Evolutionary conservation across 2,888 invertebrate genomes (phyloP), one percentile per base, ranked within the genome.

Genomic region (Thyatira batis): DNA sequence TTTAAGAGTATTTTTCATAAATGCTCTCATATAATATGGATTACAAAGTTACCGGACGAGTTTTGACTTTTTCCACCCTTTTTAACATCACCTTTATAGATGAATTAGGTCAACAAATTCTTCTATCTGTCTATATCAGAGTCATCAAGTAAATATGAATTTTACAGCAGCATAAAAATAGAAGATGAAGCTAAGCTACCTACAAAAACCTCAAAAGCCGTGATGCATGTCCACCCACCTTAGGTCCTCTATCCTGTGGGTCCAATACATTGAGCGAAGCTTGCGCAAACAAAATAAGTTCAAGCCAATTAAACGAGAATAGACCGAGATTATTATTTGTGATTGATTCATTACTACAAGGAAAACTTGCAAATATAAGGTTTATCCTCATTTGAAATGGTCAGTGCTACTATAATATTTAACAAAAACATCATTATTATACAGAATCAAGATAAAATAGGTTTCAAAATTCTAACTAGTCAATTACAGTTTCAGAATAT

Each of bases 201-300:
- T 4, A 23, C 17, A 8, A 17, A 17, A 17, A 13, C 17, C 39
- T 17, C 3, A 17, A 49, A 82, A 84, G 83, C 85, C 58, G 64
- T 75, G 70, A 63, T 57, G 78, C 79, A 20, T 55, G 54, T 69
- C 49, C 55, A 90, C 91, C 88, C 76, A 91, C 91, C 91, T 91
- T 74, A 58, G 69, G 61, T 82, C 81, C 72, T 76, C 77, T 78
- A 56, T 89, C 89, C 92, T 92, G 91, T 85, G 85, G 85, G 81
- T 84, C 91, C 91, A 83, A 88, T 76, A 82, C 61, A 85, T 76
- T 84, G 87, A 86, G 78, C 80, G 91, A 91, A 91, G 92, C 92
- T 91, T 92, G 92, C 91, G 90, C 92, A 92, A 91, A 92, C 85
- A 88, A 90, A 91, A 85, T 80, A 67, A 77, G 84, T 84, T 88